Evolutionary conservation across 2,797 vertebrate species (phyloP).

Genomic region (Neomorphus geoffroyi): DNA sequence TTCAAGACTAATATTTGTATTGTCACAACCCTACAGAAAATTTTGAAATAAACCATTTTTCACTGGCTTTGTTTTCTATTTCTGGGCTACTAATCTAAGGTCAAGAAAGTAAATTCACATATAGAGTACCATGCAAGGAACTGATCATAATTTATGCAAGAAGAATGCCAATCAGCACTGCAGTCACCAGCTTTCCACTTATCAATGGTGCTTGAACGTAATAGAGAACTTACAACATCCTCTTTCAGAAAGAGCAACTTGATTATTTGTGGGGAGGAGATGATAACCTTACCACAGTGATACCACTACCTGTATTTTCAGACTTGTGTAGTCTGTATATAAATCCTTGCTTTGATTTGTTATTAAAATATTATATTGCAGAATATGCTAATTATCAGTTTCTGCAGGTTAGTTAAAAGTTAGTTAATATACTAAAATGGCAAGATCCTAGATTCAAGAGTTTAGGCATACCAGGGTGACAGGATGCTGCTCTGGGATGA

Average conservation of each 20-base stretch:
- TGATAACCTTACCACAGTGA: neutral
- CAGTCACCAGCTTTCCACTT: neutral
- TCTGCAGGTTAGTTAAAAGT: neutral
- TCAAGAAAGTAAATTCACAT: neutral
- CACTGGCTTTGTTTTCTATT: neutral
- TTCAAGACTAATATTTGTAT: neutral
- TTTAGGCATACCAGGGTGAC: neutral
- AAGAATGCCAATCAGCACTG: neutral
- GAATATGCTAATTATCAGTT: neutral
- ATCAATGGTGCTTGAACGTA: neutral
- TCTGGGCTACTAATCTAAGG: neutral
- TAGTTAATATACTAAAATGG: neutral
- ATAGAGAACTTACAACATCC: neutral
- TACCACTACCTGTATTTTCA: neutral
- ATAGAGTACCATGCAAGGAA: neutral
- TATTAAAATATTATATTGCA: neutral
- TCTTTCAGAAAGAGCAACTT: neutral
- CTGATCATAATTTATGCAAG: neutral
- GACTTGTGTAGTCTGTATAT: neutral
- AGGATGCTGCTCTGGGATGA: too few relatives aligned
- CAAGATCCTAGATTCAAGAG: neutral
- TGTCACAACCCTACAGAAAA: neutral
- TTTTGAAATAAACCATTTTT: neutral
- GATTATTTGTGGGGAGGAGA: neutral
- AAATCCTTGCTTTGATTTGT: neutral